phyloP scores from a whole-genome alignment of 2,113 vertebrate genomes.

The Microcebus jonahi region DNA sequence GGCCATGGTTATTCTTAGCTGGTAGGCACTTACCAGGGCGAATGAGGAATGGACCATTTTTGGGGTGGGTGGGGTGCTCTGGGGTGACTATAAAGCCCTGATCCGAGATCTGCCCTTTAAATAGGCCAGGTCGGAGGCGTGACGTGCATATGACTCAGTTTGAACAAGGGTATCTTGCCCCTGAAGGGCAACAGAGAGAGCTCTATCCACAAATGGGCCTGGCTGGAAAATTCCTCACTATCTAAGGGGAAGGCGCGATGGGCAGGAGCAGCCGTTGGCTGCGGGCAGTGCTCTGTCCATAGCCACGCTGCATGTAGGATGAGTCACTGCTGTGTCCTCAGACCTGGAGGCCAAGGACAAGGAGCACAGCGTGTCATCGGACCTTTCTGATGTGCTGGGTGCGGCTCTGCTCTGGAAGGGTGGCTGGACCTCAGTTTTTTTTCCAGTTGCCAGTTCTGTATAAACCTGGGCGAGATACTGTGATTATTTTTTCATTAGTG shows the following conservation, averaged over 20 bases:
- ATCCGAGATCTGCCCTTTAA: not conserved
- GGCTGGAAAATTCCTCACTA: not conserved
- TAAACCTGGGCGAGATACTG: not conserved
- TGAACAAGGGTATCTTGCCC: not conserved
- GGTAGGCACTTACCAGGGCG: rapidly evolving
- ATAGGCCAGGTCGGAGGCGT: not conserved
- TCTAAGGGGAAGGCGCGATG: not conserved
- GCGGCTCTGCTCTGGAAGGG: not conserved
- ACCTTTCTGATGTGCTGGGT: not conserved
- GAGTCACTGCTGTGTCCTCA: not conserved
- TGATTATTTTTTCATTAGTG: not conserved
- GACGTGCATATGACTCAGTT: not conserved
- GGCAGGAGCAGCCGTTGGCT: not conserved
- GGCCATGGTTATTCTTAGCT: not conserved
- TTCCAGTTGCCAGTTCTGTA: not conserved
- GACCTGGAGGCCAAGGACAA: not conserved
- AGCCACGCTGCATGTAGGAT: rapidly evolving
- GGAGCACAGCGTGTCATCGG: rapidly evolving
- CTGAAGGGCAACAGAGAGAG: not conserved
- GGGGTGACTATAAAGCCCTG: not conserved
- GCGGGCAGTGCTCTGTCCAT: not conserved
- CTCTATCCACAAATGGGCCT: not conserved
- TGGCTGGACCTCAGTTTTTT: not conserved
- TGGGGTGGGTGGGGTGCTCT: not conserved
- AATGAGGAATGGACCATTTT: not conserved